Evolutionary conservation across 2,797 vertebrate species (phyloP), one percentile per base, ranked within the genome.

Genomic region (Propithecus deckenii): DNA sequence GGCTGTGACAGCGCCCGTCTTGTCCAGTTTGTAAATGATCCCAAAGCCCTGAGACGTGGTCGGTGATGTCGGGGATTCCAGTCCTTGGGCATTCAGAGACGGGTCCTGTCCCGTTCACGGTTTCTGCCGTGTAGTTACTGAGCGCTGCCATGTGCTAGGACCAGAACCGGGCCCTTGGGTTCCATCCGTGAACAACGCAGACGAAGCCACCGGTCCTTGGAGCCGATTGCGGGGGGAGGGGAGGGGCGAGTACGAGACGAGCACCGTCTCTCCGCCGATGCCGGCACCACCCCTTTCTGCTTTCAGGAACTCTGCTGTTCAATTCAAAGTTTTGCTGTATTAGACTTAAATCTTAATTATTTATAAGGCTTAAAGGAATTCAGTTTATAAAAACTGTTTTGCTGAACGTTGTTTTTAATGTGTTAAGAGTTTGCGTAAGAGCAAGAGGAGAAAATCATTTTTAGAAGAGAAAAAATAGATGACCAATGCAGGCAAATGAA

Each of bases 341-440:
- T 86, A 83, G 20, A 55, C 28, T 57, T 57, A 61, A 72, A 38
- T 86, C 55, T 89, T 69, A 79, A n/a, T 80, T 79, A 80, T 41
- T 78, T 83, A 7, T 43, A 57, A 76, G 22, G 38, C 61, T 76
- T 75, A 72, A 84, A 81, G 59, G 81, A 86, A 59, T 78, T 97
- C n/a, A 59, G 17, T 92, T 95, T 74, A 22, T 63, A 86, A 86
- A 46, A 74, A n/a, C 4, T 80, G 15, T 81, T 91, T 87, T 52
- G 25, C 41, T 80, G 3, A 67, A 89, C 67, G 10, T 71, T 81
- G 41, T 67, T 80, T 89, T 95, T 88, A 89, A 81, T 30, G 80
- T 23, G n/a, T 93, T 12, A 41, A 35, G 25, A 67, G 15, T 67
- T 81, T 87, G 43, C 6, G 12, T 67, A 76, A 59, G 50, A 75